These are phyloP conservation scores for Nothoprocta pentlandii DNA, from an alignment of 2,113 vertebrate genomes.

Conservation along the genomic window DNA sequence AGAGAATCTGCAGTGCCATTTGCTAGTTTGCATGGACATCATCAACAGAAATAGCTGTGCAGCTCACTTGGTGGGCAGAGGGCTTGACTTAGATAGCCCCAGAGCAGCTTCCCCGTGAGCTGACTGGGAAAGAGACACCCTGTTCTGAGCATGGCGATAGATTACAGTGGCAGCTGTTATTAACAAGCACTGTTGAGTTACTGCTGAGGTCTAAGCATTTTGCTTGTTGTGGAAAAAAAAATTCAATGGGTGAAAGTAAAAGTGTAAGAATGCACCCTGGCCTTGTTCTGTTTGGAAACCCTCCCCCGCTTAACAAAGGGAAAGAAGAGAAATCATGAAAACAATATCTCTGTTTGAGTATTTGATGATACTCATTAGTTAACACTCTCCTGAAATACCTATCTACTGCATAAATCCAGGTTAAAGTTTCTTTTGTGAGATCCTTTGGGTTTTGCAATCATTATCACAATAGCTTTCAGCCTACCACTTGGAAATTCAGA, in stretches of 20 bases:
- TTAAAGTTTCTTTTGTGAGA: constrained; percentile 29
- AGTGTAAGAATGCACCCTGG: not conserved
- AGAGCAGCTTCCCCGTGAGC: not conserved
- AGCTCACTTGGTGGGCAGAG: not conserved
- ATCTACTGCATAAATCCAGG: not conserved
- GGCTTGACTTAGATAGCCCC: not conserved
- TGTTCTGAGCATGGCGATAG: not conserved
- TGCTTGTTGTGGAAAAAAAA: constrained; percentile 51
- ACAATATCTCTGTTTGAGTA: constrained; percentile 32
- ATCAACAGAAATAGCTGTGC: not conserved
- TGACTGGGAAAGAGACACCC: not conserved
- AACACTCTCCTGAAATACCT: not conserved
- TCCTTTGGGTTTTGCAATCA: constrained; percentile 13
- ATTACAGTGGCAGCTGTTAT: not conserved
- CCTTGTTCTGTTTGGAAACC: constrained; percentile 66
- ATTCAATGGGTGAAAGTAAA: constrained; percentile 60
- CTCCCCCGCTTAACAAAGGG: constrained; percentile 34
- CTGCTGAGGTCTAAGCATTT: constrained; percentile 40
- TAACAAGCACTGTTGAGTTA: not conserved
- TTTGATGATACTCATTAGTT: constrained; percentile 14
- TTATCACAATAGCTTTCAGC: constrained; percentile 34
- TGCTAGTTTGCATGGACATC: not conserved
- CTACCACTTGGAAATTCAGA: constrained; percentile 23
- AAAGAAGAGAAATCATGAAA: constrained; percentile 30
- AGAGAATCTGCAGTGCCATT: not conserved